Conservation (phyloP, 1,140 invertebrate genomes). For the Pomacea maculata region DNA sequence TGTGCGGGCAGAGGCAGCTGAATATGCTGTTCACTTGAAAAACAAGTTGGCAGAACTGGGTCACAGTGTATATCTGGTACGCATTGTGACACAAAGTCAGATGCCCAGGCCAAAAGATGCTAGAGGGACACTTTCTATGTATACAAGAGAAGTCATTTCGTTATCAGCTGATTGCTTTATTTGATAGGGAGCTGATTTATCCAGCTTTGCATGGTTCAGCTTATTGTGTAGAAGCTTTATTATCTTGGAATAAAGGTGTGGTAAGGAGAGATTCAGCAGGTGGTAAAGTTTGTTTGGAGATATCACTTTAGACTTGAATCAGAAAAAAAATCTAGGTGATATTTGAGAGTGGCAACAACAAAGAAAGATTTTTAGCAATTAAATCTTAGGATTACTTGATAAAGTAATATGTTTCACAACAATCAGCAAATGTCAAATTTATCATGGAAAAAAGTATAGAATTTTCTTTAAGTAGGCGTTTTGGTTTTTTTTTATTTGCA, state of each 20-base stretch:
- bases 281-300: too few relatives aligned
- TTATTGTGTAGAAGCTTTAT: not conserved
- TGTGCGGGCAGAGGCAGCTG: constrained; percentile 64
- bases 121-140: not conserved
- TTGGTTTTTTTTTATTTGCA: not conserved
- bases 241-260: too few relatives aligned
- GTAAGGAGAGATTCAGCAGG: too few relatives aligned
- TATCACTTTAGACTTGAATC: too few relatives aligned
- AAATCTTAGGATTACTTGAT: constrained; percentile 28
- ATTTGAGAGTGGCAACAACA: too few relatives aligned
- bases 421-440: constrained; percentile 61
- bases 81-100: constrained; percentile 11
- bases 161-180: too few relatives aligned
- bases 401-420: constrained; percentile 1
- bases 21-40: constrained; percentile 66
- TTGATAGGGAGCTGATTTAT: not conserved
- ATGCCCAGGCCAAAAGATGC: not conserved
- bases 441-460: constrained; percentile 52
- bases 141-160: too few relatives aligned
- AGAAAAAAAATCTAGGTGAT: too few relatives aligned
- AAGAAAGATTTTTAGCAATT: too few relatives aligned
- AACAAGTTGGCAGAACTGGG: constrained; percentile 57
- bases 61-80: constrained; percentile 65
- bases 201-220: not conserved
- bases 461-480: not conserved